phyloP scores from a whole-genome alignment of 2,113 vertebrate species.

The Brachypodius melanocephalos region DNA sequence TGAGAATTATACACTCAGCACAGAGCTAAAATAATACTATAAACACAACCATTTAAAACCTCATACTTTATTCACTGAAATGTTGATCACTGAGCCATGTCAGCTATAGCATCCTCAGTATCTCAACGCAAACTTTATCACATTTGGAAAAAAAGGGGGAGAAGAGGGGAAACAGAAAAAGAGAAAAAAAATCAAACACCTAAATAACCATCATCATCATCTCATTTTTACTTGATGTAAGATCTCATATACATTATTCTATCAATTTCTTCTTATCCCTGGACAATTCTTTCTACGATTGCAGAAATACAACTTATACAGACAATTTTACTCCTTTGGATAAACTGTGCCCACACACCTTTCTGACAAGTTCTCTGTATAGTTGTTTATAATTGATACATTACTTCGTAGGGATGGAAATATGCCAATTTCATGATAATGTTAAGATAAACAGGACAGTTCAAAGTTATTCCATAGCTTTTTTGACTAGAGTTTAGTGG shows the following conservation, averaged over 20 bases:
- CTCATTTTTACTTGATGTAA: not conserved
- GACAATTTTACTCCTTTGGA: not conserved
- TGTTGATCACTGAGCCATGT: not conserved
- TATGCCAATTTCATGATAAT: not conserved
- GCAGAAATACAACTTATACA: not conserved
- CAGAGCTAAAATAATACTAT: not conserved
- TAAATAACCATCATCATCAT: too few relatives aligned
- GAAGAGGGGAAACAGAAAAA: rapidly evolving
- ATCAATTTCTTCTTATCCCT: not conserved
- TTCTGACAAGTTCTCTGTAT: not conserved
- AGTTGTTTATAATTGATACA: not conserved
- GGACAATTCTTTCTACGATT: not conserved
- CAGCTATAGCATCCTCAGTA: not conserved
- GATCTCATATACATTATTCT: not conserved
- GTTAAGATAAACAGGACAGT: not conserved
- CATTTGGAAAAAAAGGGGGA: not conserved
- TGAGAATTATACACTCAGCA: not conserved
- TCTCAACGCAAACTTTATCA: not conserved
- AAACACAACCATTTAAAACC: not conserved
- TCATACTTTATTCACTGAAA: not conserved
- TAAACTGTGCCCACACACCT: not conserved
- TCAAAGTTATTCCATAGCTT: not conserved
- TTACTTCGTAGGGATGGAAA: not conserved
- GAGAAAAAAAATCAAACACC: not conserved
- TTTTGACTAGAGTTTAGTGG: not conserved